Base-by-base conservation (phyloP, 2,113 vertebrate species). In the Hylia prasina region DNA sequence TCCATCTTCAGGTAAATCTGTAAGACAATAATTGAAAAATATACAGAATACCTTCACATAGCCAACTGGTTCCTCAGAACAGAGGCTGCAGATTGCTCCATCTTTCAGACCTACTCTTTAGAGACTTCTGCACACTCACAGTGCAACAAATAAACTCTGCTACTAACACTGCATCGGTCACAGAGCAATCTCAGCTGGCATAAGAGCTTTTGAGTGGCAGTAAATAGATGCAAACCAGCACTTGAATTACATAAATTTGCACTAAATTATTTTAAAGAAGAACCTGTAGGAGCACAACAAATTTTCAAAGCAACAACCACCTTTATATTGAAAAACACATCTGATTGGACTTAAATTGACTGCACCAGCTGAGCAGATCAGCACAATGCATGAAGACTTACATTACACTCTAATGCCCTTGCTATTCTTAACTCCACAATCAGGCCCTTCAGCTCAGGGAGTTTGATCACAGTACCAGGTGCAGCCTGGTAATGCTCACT, bases 151-250 rank as follows among this genome's bases (percentile, higher is more conserved):
- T 23, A 30, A 72, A 64, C 42, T 84, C 53, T 53, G 37, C 69
- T 70, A 57, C 0, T 0, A 91, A 28, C 13, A 7, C 16, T 1
- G 9, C 39, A 44, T 15, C 0, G 0, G 37, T 56, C 40, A 37
- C 24, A 87, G 9, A 69, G 58, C 27, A 33, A 76, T 39, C 40
- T 66, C 56, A 91, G 45, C 64, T 75, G 42, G 27, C 24, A 2
- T 8, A 83, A 83, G 21, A 83, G 63, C 31, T 51, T 94, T 51
- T 56, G 23, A 91, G 60, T 22, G 68, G 72, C 0, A 0, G 14
- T n/a, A 64, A 91, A 56, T 30, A 25, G 39, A 82, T 54, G 33
- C 6, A 45, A 75, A 82, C 42, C 16, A 73, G 18, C 24, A 70
- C 48, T 47, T 64, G 9, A 44, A 33, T 30, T 47, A 76, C 13